A percentile compares a stretch with the other conserved stretches of the same genome.
These are phyloP conservation scores for Campoletis raptor DNA, from an alignment of 2,888 invertebrate species.

Conservation along the genomic window DNA sequence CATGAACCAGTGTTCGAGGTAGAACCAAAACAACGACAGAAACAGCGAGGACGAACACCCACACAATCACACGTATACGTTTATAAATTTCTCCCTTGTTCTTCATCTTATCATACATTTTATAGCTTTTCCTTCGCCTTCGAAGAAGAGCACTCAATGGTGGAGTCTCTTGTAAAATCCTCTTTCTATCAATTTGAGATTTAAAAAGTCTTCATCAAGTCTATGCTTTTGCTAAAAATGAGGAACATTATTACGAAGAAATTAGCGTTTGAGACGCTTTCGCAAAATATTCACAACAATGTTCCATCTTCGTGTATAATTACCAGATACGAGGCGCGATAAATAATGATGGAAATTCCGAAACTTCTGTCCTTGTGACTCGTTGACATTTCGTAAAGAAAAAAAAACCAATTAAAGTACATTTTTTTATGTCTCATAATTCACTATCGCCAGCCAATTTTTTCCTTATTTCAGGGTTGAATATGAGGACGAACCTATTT, in stretches of 20 bases:
- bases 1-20: background rate
- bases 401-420: background rate
- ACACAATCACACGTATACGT: background rate
- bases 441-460: too few relatives aligned
- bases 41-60: slow-evolving; percentile 18
- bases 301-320: background rate
- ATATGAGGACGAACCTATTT: too few relatives aligned
- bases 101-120: background rate
- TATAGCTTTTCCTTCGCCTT: background rate
- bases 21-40: background rate
- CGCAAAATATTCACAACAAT: background rate
- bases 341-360: background rate
- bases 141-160: background rate
- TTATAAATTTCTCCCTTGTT: slow-evolving; percentile 10
- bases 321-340: background rate
- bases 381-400: background rate
- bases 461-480: too few relatives aligned
- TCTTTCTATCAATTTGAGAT: background rate
- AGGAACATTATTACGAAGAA: background rate
- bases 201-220: too few relatives aligned
- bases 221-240: background rate
- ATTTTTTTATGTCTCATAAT: background rate
- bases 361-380: background rate
- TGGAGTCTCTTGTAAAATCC: background rate
- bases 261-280: background rate